These are phyloP conservation scores for Apogon hyalosoma DNA, from an alignment of 2,797 vertebrate genomes.

Conservation along the genomic window DNA sequence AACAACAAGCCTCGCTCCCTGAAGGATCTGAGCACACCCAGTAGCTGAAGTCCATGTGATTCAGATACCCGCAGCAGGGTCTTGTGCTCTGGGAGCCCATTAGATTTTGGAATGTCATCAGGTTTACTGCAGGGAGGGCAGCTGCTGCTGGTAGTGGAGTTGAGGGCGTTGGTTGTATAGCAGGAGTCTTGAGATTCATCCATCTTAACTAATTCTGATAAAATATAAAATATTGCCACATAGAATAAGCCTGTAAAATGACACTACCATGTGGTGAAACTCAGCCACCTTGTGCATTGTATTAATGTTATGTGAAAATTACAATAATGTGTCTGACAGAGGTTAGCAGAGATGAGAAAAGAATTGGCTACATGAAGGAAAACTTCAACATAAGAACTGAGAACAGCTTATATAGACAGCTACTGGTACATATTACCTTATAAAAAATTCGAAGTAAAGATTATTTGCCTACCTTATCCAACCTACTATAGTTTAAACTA, in stretches of 20 bases:
- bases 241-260: background rate
- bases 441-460: background rate
- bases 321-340: background rate
- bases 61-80: slow-evolving; percentile 87
- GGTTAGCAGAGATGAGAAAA: background rate
- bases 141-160: slow-evolving; percentile 64
- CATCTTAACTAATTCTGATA: slow-evolving; percentile 54
- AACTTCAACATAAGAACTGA: slow-evolving; percentile 2
- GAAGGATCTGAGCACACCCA: slow-evolving; percentile 90
- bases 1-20: slow-evolving; percentile 91
- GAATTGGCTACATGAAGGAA: background rate
- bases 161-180: slow-evolving; percentile 18
- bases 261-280: background rate
- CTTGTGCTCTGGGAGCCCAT: slow-evolving; percentile 84
- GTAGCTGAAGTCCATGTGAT: slow-evolving; percentile 91
- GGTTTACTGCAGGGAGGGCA: slow-evolving; percentile 49
- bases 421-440: background rate
- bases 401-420: slow-evolving; percentile 1
- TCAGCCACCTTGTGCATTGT: background rate
- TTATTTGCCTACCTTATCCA: background rate
- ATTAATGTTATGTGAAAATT: background rate
- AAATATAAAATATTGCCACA: background rate
- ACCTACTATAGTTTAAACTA: background rate
- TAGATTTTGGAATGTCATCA: slow-evolving; percentile 77
- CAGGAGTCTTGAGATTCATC: slow-evolving; percentile 48